Base-by-base conservation (phyloP, 2,113 vertebrate species). In the Festucalex cinctus region DNA sequence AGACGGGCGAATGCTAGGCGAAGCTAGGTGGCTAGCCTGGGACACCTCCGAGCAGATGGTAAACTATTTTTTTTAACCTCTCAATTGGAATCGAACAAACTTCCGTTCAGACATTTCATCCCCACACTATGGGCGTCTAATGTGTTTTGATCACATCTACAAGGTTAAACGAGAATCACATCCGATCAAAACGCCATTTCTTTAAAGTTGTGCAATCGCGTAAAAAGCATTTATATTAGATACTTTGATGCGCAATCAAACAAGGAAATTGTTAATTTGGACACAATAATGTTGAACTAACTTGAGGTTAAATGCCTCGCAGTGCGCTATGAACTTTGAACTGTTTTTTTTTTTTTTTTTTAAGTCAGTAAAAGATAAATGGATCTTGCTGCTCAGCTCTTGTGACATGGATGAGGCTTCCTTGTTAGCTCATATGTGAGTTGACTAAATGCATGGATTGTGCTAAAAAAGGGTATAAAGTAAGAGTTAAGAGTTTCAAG, bases 11-110 rank as follows among this genome's bases (percentile, higher is more conserved):
- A 19, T 63, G 81, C 49, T 89, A 89, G 73, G 84, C 24, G 10
- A 80, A 35, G 89, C 86, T 90, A 89, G 69, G 41, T 63, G 82
- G 51, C 51, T 88, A 85, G 20, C 78, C 51, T 20, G 46, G 77
- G 73, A 78, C 70, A 74, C 66, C 71, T 66, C 76, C 57, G 65
- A 65, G 36, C 76, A 76, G 65, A 76, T 75, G 57, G 60, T 3
- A 54, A 69, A 61, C 71, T 67, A 24, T 22, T 62, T 62, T 62
- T n/a, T 26, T 22, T 32, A 32, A n/a, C 1, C 20, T 48, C 3
- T 10, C 43, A 13, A 14, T 49, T 35, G 22, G 49, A 63, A 19
- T 26, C 41, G 5, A 17, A 48, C 12, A 6, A 3, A 26, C 5
- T 43, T 62, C 22, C 7, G 14, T 44, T 14, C 4, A 49, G 14